Evolutionary conservation across 2,113 vertebrate genomes (phyloP).

Genomic region (Pongo abelii): DNA sequence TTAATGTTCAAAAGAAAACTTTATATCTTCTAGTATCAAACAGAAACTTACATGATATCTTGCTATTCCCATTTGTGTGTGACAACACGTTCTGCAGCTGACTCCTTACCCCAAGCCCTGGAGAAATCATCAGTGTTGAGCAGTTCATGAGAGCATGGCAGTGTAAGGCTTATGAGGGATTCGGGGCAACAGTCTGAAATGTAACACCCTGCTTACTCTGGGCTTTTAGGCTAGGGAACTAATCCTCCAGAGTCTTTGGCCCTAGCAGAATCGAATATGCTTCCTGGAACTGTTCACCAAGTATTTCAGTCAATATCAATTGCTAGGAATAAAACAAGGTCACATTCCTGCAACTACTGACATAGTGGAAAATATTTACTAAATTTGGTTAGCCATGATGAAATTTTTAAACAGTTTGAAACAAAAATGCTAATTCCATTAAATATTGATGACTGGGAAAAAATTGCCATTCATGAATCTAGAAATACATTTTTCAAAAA

Average conservation of each 20-base stretch:
- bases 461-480: background rate
- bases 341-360: background rate
- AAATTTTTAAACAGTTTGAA: background rate
- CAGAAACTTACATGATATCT: background rate
- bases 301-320: background rate
- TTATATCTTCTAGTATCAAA: background rate
- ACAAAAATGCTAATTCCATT: background rate
- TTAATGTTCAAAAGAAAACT: background rate
- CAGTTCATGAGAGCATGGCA: background rate
- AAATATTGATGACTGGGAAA: background rate
- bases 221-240: accelerated
- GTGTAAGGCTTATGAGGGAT: background rate
- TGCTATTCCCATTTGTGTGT: background rate
- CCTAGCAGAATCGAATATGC: background rate
- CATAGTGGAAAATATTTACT: background rate
- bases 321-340: background rate
- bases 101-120: accelerated
- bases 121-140: background rate
- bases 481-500: background rate
- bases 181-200: background rate
- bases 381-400: background rate
- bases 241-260: background rate
- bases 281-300: background rate
- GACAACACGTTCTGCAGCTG: accelerated
- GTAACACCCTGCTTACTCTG: background rate